Conservation (phyloP, 1,140 invertebrate species). For the Drosophila arizonae region DNA sequence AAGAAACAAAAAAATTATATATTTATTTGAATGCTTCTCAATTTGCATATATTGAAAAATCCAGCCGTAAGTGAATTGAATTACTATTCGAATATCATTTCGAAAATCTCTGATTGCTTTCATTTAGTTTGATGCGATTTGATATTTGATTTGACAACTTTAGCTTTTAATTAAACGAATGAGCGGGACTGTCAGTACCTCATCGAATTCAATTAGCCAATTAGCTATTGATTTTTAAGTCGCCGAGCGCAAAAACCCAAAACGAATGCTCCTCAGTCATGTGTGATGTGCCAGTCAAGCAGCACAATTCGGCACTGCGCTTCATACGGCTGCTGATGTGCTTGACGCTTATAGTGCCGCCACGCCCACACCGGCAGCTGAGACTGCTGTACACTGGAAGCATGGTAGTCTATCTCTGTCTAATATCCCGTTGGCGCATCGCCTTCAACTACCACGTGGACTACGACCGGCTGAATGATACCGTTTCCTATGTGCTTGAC, state of each 20-base stretch:
- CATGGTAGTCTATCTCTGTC: not conserved
- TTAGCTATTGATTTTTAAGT: conserved; percentile 10
- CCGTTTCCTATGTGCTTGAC: conserved; percentile 20
- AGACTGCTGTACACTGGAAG: conserved; percentile 16
- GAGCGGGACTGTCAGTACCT: no score
- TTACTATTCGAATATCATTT: no score
- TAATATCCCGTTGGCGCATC: conserved; percentile 22
- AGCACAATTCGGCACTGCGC: conserved; percentile 27
- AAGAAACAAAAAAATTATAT: no score
- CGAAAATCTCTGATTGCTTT: no score
- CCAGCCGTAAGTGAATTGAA: no score
- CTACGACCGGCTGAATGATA: conserved; percentile 26
- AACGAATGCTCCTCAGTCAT: conserved; percentile 26
- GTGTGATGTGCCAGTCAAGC: conserved; percentile 16
- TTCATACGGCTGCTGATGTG: conserved; percentile 22
- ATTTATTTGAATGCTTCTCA: no score
- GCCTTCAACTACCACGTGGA: conserved; percentile 31
- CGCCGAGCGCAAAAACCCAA: not conserved
- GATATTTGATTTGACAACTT: no score
- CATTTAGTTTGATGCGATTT: no score
- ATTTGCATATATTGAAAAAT: no score
- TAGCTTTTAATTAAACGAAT: no score
- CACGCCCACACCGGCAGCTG: not conserved
- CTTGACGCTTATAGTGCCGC: conserved; percentile 15
- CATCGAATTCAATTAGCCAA: conserved; percentile 12